Evolutionary conservation across 2,797 vertebrate genomes (phyloP).

Genomic region (Sus cebifrons): DNA sequence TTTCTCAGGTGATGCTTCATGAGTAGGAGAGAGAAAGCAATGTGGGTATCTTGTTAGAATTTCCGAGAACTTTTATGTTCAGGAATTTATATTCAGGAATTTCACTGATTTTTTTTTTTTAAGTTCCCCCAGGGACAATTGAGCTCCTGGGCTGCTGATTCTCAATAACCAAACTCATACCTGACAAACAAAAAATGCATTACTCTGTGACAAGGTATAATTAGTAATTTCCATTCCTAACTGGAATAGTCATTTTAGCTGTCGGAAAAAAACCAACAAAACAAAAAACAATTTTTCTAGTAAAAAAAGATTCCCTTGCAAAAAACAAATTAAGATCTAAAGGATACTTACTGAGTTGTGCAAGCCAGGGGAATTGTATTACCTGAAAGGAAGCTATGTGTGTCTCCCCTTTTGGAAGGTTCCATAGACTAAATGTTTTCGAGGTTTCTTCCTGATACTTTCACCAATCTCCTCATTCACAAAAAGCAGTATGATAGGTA

Average conservation of each 20-base stretch:
- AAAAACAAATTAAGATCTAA: constrained; percentile 79
- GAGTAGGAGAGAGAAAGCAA: background rate
- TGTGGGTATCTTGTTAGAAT: constrained; percentile 19
- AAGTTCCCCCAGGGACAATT: background rate
- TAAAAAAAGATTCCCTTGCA: constrained; percentile 75
- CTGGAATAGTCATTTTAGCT: constrained; percentile 77
- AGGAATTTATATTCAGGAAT: constrained; percentile 68
- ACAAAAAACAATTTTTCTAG: constrained; percentile 62
- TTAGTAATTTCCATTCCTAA: constrained; percentile 80
- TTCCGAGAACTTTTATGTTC: constrained; percentile 73
- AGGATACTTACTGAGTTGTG: constrained; percentile 15
- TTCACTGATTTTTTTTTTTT: constrained; percentile 53
- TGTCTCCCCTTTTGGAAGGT: background rate
- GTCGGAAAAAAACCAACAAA: constrained; percentile 61
- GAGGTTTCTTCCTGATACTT: background rate
- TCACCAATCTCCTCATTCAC: constrained; percentile 3
- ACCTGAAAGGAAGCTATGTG: background rate
- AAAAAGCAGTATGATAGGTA: background rate
- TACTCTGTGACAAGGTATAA: constrained; percentile 78
- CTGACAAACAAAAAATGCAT: constrained; percentile 77
- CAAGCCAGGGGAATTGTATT: background rate
- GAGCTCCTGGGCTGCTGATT: constrained; percentile 44
- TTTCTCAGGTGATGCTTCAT: background rate
- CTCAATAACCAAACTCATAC: constrained; percentile 70
- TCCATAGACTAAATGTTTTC: constrained; percentile 12